Evolutionary conservation across 2,888 invertebrate species (phyloP), one percentile per base, ranked within the genome.

Genomic region (Hirtodrosophila cameraria): DNA sequence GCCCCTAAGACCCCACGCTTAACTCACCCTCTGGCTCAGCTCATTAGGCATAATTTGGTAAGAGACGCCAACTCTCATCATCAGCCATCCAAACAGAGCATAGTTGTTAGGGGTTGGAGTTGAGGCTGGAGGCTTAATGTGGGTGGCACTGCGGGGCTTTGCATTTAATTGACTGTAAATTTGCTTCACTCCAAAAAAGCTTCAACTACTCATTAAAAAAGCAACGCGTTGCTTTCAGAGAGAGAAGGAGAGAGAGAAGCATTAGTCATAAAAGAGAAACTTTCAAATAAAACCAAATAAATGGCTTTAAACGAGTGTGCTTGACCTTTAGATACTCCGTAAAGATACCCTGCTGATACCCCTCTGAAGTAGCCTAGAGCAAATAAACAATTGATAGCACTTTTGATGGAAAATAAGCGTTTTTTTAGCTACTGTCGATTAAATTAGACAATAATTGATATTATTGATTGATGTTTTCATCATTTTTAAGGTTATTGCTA

Each of bases 91-190:
- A 45, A 9, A 20, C 49, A 27, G 31, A 48, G 42, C 13, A 25
- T 43, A 25, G 36, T 53, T 48, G 27, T 41, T 45, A 23, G 49
- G 46, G 30, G 28, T 35, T 16, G 11, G 31, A 0, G 13, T 3
- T 30, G 9, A 15, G 8, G 16, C 1, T 5, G 13, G 6, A 8
- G 31, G 18, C 7, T 20, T 1, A 11, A 6, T n/a, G 9, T n/a
- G 13, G 9, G 9, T 1, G 5, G 11, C 49, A 50, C 69, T 68
- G 30, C 23, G 41, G 60, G 82, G 57, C 64, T 60, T 58, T 38
- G 52, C 66, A 78, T 80, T 80, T 80, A 80, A 80, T 80, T 80
- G 80, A 80, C 80, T 80, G 80, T 78, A 80, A 80, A 80, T 80
- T 85, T 85, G 82, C 70, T 62, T 69, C 64, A 69, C 79, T 71